These are phyloP conservation scores for Epistrophe eligans DNA, from an alignment of 2,888 invertebrate species.

Conservation along the genomic window DNA sequence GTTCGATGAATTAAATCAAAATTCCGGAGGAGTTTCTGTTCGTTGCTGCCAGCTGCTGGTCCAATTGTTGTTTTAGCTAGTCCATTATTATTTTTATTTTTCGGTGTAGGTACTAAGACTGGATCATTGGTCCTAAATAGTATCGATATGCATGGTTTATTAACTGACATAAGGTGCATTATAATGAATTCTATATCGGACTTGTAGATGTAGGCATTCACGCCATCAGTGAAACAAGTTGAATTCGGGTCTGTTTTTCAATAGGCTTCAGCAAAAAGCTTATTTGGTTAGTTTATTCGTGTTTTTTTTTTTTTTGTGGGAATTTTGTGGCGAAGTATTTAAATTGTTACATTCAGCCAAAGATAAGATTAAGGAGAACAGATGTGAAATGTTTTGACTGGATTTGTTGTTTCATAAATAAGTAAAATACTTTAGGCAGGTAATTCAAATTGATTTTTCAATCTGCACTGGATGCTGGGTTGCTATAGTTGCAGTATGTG, in stretches of 20 bases:
- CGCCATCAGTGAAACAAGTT: slow-evolving; percentile 48
- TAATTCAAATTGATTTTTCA: slow-evolving; percentile 19
- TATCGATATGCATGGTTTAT: slow-evolving; percentile 55
- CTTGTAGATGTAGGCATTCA: slow-evolving; percentile 34
- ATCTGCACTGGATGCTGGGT: not conserved
- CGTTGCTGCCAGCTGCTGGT: slow-evolving; percentile 54
- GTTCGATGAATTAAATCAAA: slow-evolving; percentile 70
- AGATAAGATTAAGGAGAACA: slow-evolving; percentile 55
- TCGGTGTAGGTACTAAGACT: slow-evolving; percentile 6
- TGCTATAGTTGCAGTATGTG: not conserved
- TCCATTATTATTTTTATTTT: slow-evolving; percentile 5
- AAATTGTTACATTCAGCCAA: slow-evolving; percentile 50
- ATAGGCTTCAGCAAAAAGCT: not conserved
- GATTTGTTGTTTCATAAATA: slow-evolving; percentile 46
- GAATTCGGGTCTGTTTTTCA: slow-evolving; percentile 18
- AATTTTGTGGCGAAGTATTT: slow-evolving; percentile 48
- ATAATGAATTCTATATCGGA: slow-evolving; percentile 52
- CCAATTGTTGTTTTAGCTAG: slow-evolving; percentile 38
- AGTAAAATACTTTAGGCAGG: slow-evolving; percentile 44
- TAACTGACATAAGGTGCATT: not conserved
- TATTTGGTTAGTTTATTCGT: not conserved
- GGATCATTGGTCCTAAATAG: slow-evolving; percentile 48
- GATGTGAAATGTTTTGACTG: slow-evolving; percentile 53
- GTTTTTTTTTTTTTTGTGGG: not conserved
- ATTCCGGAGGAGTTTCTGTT: slow-evolving; percentile 55